Evolutionary conservation across 2,797 vertebrate species (phyloP).

Genomic region (Bovichtus variegatus): DNA sequence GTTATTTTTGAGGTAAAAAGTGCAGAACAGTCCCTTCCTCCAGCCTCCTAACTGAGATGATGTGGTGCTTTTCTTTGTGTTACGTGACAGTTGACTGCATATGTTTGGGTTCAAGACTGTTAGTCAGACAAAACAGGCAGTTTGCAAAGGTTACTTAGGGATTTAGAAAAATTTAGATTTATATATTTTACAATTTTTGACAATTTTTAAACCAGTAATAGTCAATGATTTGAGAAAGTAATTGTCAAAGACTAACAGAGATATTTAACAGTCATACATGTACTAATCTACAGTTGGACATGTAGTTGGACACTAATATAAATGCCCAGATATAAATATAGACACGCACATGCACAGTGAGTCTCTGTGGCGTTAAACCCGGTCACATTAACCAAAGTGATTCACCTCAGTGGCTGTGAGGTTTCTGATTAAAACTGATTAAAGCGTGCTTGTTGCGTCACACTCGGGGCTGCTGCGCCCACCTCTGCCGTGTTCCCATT

Average conservation of each 20-base stretch:
- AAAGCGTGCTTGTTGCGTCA: conserved; percentile 34
- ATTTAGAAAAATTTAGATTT: too few relatives aligned
- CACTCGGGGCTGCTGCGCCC: conserved; percentile 30
- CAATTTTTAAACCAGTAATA: neutral
- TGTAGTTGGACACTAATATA: neutral
- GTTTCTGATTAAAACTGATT: conserved; percentile 21
- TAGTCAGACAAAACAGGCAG: neutral
- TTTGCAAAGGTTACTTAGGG: too few relatives aligned
- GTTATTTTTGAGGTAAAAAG: neutral
- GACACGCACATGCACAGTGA: neutral
- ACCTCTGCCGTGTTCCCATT: conserved; percentile 35
- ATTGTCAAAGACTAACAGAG: neutral
- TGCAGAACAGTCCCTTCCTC: neutral
- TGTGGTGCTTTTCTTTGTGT: neutral
- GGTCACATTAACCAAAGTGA: neutral
- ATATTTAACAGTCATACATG: too few relatives aligned
- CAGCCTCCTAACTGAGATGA: neutral
- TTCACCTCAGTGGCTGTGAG: conserved; percentile 8
- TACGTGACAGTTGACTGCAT: neutral
- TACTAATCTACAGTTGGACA: neutral
- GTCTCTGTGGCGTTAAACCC: neutral
- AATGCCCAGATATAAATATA: neutral
- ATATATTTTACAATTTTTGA: neutral
- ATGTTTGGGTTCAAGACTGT: too few relatives aligned
- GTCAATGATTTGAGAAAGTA: neutral